phyloP scores from a whole-genome alignment of 92 coral and sea anemone genomes.

The Zoanthus gigantus region DNA sequence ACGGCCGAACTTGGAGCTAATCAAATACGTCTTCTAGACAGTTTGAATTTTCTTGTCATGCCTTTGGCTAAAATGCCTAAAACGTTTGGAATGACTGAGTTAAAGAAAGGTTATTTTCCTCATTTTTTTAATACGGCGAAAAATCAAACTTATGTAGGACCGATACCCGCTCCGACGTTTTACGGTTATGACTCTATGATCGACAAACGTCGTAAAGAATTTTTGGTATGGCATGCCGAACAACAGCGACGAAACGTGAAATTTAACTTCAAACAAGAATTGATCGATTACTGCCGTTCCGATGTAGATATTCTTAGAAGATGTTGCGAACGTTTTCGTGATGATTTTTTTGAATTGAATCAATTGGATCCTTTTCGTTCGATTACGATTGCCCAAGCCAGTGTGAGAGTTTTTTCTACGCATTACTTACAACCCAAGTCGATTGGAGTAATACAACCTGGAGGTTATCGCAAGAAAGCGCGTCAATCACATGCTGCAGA shows the following conservation, averaged over 20 bases:
- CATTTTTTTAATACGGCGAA: constrained; percentile 29
- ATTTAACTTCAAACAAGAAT: neutral
- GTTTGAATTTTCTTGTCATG: constrained; percentile 39
- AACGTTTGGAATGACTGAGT: constrained; percentile 45
- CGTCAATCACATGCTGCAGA: neutral
- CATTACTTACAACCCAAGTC: neutral
- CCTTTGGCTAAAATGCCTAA: constrained; percentile 41
- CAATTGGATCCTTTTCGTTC: no score
- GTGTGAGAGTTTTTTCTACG: neutral
- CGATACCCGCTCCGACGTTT: neutral
- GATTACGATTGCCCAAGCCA: neutral
- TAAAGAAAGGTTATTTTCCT: constrained; percentile 7
- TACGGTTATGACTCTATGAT: neutral
- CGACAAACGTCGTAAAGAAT: neutral
- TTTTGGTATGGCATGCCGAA: neutral
- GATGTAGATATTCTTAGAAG: neutral
- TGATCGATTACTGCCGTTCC: neutral
- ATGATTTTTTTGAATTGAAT: no score
- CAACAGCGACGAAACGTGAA: neutral
- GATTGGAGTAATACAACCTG: neutral
- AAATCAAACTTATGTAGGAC: constrained; percentile 45
- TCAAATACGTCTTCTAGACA: constrained; percentile 36
- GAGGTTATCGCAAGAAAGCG: neutral
- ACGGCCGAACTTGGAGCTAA: neutral
- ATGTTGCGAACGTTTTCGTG: neutral